These are phyloP conservation scores for Hippasteria phrygiana DNA, from an alignment of 53 echinoderm and acorn worm species.

Conservation along the genomic window DNA sequence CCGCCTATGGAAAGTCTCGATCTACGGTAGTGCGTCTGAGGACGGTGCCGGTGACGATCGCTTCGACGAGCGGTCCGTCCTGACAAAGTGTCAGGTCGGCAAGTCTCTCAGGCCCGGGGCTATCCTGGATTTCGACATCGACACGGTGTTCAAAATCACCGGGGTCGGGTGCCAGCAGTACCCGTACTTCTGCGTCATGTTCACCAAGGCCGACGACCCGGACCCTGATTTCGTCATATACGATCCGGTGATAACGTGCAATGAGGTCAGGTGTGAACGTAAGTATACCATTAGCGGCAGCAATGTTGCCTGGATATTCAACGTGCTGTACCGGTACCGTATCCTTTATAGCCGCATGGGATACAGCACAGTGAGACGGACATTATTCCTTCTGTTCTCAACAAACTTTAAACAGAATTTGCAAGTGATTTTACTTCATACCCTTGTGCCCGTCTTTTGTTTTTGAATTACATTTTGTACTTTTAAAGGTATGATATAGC, in stretches of 20 bases:
- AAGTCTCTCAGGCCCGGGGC: conserved; percentile 26
- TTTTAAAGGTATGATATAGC: too few species aligned
- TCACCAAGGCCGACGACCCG: conserved; percentile 62
- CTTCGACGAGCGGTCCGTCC: conserved; percentile 38
- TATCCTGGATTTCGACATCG: conserved; percentile 41
- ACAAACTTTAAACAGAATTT: too few species aligned
- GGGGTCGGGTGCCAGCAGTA: conserved; percentile 61
- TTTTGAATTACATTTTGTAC: too few species aligned
- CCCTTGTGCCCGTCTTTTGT: too few species aligned
- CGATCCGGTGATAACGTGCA: conserved; percentile 24
- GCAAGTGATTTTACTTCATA: too few species aligned
- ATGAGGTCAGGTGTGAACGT: neutral
- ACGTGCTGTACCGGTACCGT: too few species aligned
- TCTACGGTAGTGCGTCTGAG: conserved; percentile 18
- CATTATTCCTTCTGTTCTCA: too few species aligned
- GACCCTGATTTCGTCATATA: conserved; percentile 61
- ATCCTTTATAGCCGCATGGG: too few species aligned
- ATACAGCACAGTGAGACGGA: too few species aligned
- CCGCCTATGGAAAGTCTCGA: conserved; percentile 18
- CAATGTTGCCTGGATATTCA: neutral
- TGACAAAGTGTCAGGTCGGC: conserved; percentile 14
- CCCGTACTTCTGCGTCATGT: conserved; percentile 70
- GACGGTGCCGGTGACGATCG: conserved; percentile 34
- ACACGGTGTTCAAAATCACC: conserved; percentile 31
- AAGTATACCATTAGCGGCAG: neutral